These are phyloP conservation scores for Patella pellucida DNA, from an alignment of 2,888 invertebrate genomes.

Conservation along the genomic window DNA sequence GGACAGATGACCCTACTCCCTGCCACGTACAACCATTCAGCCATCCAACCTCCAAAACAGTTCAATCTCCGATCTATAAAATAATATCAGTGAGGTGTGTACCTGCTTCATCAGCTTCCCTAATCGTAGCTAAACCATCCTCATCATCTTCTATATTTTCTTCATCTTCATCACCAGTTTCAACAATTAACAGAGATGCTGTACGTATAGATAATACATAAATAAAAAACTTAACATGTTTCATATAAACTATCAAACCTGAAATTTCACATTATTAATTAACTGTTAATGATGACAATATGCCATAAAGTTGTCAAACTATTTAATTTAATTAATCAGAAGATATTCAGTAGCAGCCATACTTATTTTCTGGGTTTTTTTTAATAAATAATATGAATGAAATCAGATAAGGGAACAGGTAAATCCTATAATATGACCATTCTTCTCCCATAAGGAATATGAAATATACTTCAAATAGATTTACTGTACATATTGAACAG, in stretches of 20 bases:
- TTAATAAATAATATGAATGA: too few relatives aligned
- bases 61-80: too few relatives aligned
- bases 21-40: too few relatives aligned
- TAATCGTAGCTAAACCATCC: constrained; percentile 56
- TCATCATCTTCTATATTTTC: constrained; percentile 50
- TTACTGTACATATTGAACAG: constrained; percentile 9
- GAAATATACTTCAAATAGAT: too few relatives aligned
- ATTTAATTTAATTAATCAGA: too few relatives aligned
- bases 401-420: too few relatives aligned
- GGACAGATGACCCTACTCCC: too few relatives aligned
- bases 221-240: not conserved
- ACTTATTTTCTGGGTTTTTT: too few relatives aligned
- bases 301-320: not conserved
- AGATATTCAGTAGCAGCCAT: too few relatives aligned
- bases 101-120: constrained; percentile 47
- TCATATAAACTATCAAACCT: not conserved
- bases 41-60: too few relatives aligned
- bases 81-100: not conserved
- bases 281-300: constrained; percentile 1
- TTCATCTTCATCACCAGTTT: constrained; percentile 45
- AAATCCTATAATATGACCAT: too few relatives aligned
- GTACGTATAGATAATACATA: constrained; percentile 15
- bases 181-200: constrained; percentile 58
- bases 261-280: not conserved
- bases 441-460: too few relatives aligned